Conservation (phyloP, 2,113 vertebrate species). For the Dipodomys merriami region DNA sequence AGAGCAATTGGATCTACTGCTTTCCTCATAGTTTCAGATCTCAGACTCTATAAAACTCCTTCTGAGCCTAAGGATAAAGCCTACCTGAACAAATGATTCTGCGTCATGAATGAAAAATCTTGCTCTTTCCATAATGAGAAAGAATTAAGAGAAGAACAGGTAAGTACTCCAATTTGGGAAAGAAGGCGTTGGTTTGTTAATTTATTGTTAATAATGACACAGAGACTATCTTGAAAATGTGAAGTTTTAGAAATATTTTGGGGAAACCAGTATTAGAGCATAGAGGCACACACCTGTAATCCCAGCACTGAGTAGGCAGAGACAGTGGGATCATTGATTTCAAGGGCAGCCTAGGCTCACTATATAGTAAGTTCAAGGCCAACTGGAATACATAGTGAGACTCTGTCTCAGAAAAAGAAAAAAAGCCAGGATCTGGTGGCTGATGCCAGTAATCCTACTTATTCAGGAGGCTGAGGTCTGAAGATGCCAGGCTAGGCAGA, state of each 20-base stretch:
- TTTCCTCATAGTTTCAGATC: conserved; percentile 4
- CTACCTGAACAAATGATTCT: conserved; percentile 47
- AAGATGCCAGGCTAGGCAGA: not conserved
- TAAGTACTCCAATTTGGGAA: conserved; percentile 45
- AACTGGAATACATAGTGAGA: too few species aligned
- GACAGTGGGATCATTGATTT: too few species aligned
- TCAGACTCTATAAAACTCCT: not conserved
- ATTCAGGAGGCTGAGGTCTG: not conserved
- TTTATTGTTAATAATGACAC: not conserved
- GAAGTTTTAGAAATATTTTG: conserved; percentile 35
- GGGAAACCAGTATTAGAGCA: too few species aligned
- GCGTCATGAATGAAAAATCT: conserved; percentile 71
- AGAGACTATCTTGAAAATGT: not conserved
- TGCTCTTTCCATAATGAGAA: conserved; percentile 39
- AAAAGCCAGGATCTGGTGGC: not conserved
- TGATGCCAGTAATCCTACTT: not conserved
- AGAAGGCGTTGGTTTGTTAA: not conserved
- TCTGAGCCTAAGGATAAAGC: conserved; percentile 37
- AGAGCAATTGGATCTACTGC: not conserved
- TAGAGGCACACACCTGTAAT: too few species aligned
- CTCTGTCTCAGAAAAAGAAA: not conserved
- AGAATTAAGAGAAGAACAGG: conserved; percentile 65
- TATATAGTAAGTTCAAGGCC: too few species aligned
- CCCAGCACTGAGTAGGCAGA: too few species aligned
- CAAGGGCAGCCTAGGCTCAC: too few species aligned